phyloP scores from a whole-genome alignment of 2,113 vertebrate genomes.

The Oreotrochilus melanogaster region DNA sequence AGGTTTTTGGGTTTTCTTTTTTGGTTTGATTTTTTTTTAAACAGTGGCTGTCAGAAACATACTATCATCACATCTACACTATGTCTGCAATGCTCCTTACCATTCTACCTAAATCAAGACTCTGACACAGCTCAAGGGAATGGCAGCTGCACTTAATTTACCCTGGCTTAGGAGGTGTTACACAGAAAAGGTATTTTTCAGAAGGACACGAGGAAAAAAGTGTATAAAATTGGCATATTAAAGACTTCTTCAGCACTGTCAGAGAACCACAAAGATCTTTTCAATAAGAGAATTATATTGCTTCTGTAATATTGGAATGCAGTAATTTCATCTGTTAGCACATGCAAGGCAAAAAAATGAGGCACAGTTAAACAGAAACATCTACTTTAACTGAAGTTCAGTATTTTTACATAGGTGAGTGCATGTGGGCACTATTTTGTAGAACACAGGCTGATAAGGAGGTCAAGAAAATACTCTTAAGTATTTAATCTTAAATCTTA shows the following conservation, averaged over 20 bases:
- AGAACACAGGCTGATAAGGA: background rate
- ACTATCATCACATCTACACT: background rate
- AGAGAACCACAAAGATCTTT: background rate
- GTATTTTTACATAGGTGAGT: background rate
- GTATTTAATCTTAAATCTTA: too few species aligned
- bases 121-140: background rate
- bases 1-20: background rate
- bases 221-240: background rate
- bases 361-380: background rate
- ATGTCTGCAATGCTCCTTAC: background rate
- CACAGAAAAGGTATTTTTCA: background rate
- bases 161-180: background rate
- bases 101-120: background rate
- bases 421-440: background rate
- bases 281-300: background rate
- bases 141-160: background rate
- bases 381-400: background rate
- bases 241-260: background rate
- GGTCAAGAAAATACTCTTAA: background rate
- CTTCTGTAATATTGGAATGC: background rate
- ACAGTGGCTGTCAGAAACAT: background rate
- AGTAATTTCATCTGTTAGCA: background rate
- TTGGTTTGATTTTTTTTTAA: background rate
- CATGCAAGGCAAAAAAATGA: background rate
- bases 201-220: background rate